Evolutionary conservation across 2,113 vertebrate genomes (phyloP).

Genomic region (Datnioides undecimradiatus): DNA sequence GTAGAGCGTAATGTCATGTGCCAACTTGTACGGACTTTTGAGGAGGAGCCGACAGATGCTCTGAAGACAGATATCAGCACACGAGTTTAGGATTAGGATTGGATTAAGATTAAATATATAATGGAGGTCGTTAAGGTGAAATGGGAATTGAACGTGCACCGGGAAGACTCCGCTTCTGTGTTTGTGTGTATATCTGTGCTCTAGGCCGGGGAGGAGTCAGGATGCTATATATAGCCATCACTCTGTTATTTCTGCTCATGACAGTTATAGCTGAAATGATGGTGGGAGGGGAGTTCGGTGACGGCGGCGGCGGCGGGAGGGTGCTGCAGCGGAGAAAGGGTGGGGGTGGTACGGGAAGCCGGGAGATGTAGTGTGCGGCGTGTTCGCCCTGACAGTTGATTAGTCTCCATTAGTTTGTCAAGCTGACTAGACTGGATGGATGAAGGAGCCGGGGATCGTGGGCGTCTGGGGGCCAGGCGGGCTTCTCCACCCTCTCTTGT

Average conservation of each 20-base stretch:
- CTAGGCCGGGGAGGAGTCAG: background rate
- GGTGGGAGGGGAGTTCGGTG: background rate
- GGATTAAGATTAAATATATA: slow-evolving; percentile 28
- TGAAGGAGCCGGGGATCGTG: slow-evolving; percentile 41
- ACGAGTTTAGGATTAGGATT: slow-evolving; percentile 1
- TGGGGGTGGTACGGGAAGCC: slow-evolving; percentile 48
- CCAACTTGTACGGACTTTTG: background rate
- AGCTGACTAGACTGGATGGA: slow-evolving; percentile 68
- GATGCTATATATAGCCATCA: slow-evolving; percentile 74
- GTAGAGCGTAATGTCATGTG: slow-evolving; percentile 6
- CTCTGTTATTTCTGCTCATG: slow-evolving; percentile 72
- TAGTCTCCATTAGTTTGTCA: slow-evolving; percentile 80
- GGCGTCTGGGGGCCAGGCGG: slow-evolving; percentile 28
- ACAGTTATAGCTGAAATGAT: slow-evolving; percentile 64
- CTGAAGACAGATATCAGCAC: background rate
- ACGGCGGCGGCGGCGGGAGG: background rate
- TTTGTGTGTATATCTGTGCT: slow-evolving; percentile 18
- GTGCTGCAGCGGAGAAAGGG: background rate
- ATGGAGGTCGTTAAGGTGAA: slow-evolving; percentile 26
- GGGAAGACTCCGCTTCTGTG: background rate
- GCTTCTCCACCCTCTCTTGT: slow-evolving; percentile 6
- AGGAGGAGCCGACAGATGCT: background rate
- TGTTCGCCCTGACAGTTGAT: slow-evolving; percentile 75
- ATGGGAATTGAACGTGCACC: slow-evolving; percentile 35
- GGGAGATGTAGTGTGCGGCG: slow-evolving; percentile 65